Evolutionary conservation across 2,888 invertebrate species (phyloP), one percentile per base, ranked within the genome.

Genomic region (Zhengitettix transpicula): DNA sequence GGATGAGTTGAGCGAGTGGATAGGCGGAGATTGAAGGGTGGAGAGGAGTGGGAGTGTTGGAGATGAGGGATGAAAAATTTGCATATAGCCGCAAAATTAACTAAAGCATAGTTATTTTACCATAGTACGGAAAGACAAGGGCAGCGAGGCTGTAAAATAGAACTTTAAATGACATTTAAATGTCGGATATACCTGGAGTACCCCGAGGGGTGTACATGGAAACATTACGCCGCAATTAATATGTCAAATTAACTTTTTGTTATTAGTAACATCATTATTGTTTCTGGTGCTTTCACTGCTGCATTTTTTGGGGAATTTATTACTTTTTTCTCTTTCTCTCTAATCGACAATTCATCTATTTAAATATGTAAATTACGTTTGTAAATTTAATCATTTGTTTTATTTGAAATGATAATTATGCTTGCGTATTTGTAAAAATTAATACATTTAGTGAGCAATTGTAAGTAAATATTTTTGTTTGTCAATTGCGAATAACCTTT

Each of bases 81-180:
- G 47, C 47, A 47, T 47, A n/a, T 47, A 47, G 47, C 47, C 47
- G 47, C 47, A 47, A n/a, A 47, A 47, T 47, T 47, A 47, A 47
- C 47, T 47, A 47, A 47, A 47, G 47, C 47, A 47, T 47, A 47
- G 47, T 47, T 47, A 47, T 47, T 47, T 47, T 47, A 14, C 47
- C 47, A 47, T 47, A 47, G 47, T 12, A 12, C 5, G 47, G 47
- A 12, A n/a, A n/a, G 12, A 14, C 47, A n/a, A n/a, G 28, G 28
- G 28, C 28, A 28, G 12, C 47, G 47, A n/a, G 47, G 5, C 14
- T 47, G 47, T 12, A 55, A 55, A 55, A 55, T 55, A 40, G 55
- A 40, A 55, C 55, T 55, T 55, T 55, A 55, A 55, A 55, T 55
- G 55, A 55, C 40, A 55, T 55, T 55, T 55, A 55, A 55, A 55